Base-by-base conservation (phyloP, 2,797 vertebrate species). In the Graptemys geographica region DNA sequence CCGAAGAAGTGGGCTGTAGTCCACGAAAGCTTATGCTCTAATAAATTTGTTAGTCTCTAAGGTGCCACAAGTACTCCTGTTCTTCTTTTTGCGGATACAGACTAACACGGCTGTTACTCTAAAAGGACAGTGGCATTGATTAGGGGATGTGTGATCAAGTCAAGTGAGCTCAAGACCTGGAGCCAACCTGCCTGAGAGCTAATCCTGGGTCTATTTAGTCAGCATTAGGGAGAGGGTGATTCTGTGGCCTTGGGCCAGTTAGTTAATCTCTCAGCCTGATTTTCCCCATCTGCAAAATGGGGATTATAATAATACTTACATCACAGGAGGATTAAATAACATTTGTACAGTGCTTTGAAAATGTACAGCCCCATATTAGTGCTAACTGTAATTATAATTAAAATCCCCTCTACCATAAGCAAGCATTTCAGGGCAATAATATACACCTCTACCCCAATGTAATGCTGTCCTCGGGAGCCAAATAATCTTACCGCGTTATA, bases 371-470 rank as follows among this genome's bases (percentile, higher is more conserved):
- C 0, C 37, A 82, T 51, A 92, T 85, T 85, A 86, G 51, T 49
- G 62, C 21, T 92, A 88, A 81, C 82, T 21, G 11, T 74, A n/a
- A 62, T 51, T 41, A 47, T 44, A 74, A 49, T 53, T 41, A 31
- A 95, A 87, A 49, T 83, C 78, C 55, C 9, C 41, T 91, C 69
- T 84, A 76, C 72, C 76, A 72, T 62, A 89, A 81, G 90, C 82
- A 79, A 79, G 81, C 76, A 83, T 90, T 97, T 94, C 86, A 86
- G 74, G 72, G 57, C 83, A 93, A 79, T 59, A 86, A 37, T 51
- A 74, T 15, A 76, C 33, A 44, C 44, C 44, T 44, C 44, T 44
- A 44, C 44, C 44, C 44, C 44, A 44, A 44, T 44, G 8, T 44
- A 44, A 44, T 8, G 44, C 44, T 44, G 44, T 44, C 44, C 44